Evolutionary conservation across 2,113 vertebrate genomes (phyloP), one percentile per base, ranked within the genome.

Genomic region (Campylomormyrus tamandua): DNA sequence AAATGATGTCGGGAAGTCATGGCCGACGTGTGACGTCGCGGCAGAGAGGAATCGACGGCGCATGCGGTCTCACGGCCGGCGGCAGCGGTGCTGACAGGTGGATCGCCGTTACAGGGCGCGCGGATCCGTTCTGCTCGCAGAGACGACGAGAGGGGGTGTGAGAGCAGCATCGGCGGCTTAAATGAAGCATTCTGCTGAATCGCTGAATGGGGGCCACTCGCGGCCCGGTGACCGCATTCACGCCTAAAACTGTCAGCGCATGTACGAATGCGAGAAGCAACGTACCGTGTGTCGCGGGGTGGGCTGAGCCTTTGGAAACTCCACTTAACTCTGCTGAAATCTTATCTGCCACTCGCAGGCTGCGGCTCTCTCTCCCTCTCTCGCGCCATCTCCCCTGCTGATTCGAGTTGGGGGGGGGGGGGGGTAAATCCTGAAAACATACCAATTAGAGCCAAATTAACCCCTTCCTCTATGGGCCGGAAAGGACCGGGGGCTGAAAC

Each of bases 291-390:
- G 88, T 89, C 91, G 91, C 19, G 91, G 83, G 83, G 83, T 15
- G 92, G 92, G 93, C 91, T 90, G 83, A 89, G 89, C 88, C 90
- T 91, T 92, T 89, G 90, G 92, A 93, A 93, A 94, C 83, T 89
- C 91, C 94, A 94, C 90, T 94, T 91, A 93, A 89, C 91, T 92
- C 91, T 87, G 66, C 92, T 90, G 92, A 90, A 94, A 94, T 94
- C 93, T 95, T 95, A 95, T 95, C 93, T 91, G 91, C 90, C 91
- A 91, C 90, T 91, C 93, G 91, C 92, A 94, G 94, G 92, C 93
- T 27, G 50, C 53, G 31, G 31, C 85, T 24, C 83, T 70, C 58
- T 66, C 52, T 89, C 53, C 89, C n/a, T 31, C 27, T 27, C 62
- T 87, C 70, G 89, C 70, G 85, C 84, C 35, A 80, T 46, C 88